A percentile compares a stretch with the other conserved stretches of the same genome.
Conservation (phyloP, 2,888 invertebrate genomes). For the Cephus runcator region DNA sequence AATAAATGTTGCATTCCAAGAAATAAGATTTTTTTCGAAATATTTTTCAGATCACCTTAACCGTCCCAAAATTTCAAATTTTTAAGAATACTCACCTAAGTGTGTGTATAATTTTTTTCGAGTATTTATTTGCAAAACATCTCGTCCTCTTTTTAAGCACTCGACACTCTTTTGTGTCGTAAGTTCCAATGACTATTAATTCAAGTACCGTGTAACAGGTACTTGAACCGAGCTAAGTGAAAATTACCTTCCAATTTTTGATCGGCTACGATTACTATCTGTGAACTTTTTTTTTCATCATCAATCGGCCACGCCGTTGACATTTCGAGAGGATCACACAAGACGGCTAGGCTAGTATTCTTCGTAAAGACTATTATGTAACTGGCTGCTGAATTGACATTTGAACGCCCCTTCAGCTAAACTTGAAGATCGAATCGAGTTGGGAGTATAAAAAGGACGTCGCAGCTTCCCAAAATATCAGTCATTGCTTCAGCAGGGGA, state of each 20-base stretch:
- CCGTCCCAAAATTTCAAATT: background rate
- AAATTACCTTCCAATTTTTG: background rate
- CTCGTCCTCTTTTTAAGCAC: background rate
- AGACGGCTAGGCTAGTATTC: background rate
- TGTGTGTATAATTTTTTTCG: background rate
- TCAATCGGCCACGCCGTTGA: background rate
- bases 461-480: background rate
- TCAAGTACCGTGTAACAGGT: background rate
- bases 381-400: background rate
- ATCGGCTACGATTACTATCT: background rate
- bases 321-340: background rate
- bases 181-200: background rate
- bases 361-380: background rate
- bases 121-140: slow-evolving; percentile 20
- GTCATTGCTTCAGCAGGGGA: background rate
- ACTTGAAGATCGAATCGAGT: background rate
- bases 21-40: background rate
- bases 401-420: background rate
- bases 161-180: background rate
- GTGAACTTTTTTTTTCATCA: background rate
- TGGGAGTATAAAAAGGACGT: background rate
- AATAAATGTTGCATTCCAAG: background rate
- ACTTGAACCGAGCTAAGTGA: background rate
- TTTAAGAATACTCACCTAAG: background rate
- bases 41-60: background rate